Evolutionary conservation across 2,888 invertebrate species (phyloP).

Genomic region (Caenorhabditis parvicauda): DNA sequence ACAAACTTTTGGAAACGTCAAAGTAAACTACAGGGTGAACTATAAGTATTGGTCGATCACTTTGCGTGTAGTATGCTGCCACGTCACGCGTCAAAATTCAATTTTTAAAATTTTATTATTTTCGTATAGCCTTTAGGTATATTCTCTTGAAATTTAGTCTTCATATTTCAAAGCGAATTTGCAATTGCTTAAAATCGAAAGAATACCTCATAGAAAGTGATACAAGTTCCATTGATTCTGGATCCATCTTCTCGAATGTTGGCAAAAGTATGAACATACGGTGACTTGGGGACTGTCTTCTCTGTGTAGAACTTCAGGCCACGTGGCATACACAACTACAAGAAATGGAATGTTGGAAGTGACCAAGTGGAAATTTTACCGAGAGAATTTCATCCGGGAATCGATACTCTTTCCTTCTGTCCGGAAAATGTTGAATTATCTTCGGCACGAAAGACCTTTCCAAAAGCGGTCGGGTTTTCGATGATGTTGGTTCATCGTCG

Average conservation of each 20-base stretch:
- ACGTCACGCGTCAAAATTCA: too few species aligned
- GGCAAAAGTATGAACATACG: slow-evolving; percentile 85
- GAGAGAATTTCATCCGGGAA: slow-evolving; percentile 80
- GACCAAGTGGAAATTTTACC: slow-evolving; percentile 71
- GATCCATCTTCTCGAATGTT: slow-evolving; percentile 95
- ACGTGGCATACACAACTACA: slow-evolving; percentile 87
- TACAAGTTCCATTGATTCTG: slow-evolving; percentile 87
- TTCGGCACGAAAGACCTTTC: slow-evolving; percentile 91
- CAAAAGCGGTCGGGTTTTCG: slow-evolving; percentile 73
- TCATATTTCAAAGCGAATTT: too few species aligned
- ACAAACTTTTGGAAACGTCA: too few species aligned
- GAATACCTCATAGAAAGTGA: slow-evolving; percentile 84
- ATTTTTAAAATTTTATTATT: too few species aligned
- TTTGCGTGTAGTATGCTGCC: too few species aligned
- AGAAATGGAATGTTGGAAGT: slow-evolving; percentile 19
- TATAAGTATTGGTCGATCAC: too few species aligned
- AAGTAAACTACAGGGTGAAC: too few species aligned
- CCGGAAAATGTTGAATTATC: slow-evolving; percentile 90
- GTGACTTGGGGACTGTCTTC: slow-evolving; percentile 72
- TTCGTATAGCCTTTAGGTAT: too few species aligned
- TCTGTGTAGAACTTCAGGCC: slow-evolving; percentile 92
- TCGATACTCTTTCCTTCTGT: slow-evolving; percentile 73
- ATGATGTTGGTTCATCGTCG: too few species aligned
- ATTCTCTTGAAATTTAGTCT: too few species aligned
- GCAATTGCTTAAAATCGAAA: too few species aligned